phyloP scores from a whole-genome alignment of 2,113 vertebrate species.

The Capreolus pygargus region DNA sequence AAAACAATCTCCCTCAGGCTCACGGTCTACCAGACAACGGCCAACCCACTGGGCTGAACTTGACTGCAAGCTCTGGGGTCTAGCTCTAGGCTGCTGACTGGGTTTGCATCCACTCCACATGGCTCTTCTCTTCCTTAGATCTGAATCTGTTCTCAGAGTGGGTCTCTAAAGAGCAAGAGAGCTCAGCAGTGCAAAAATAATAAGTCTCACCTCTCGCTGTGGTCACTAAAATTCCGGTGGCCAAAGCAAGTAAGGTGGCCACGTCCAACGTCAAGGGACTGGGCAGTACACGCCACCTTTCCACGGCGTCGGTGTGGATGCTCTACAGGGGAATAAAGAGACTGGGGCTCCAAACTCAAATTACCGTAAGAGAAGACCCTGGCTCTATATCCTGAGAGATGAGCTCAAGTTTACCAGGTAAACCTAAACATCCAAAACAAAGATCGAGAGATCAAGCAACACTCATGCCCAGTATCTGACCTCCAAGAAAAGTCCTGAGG shows the following conservation, averaged over 20 bases:
- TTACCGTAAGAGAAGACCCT: neutral
- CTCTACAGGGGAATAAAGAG: neutral
- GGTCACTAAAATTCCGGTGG: neutral
- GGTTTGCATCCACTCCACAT: neutral
- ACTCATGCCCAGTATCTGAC: neutral
- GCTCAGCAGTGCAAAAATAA: neutral
- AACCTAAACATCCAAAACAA: neutral
- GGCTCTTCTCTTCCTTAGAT: neutral
- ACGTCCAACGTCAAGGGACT: neutral
- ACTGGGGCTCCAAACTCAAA: neutral
- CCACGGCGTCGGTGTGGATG: neutral
- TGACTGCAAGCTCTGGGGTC: neutral
- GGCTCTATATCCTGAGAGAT: neutral
- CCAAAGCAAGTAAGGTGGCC: neutral
- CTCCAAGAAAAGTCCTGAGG: neutral
- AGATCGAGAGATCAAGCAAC: neutral
- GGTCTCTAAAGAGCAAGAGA: neutral
- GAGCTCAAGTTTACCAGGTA: neutral
- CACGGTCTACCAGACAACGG: neutral
- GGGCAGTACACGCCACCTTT: neutral
- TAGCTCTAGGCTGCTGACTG: neutral
- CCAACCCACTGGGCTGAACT: neutral
- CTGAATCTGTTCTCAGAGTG: neutral
- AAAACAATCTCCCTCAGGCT: neutral
- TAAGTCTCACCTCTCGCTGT: neutral